phyloP scores from a whole-genome alignment of 2,797 vertebrate species.

The Cirrhinus mrigala region DNA sequence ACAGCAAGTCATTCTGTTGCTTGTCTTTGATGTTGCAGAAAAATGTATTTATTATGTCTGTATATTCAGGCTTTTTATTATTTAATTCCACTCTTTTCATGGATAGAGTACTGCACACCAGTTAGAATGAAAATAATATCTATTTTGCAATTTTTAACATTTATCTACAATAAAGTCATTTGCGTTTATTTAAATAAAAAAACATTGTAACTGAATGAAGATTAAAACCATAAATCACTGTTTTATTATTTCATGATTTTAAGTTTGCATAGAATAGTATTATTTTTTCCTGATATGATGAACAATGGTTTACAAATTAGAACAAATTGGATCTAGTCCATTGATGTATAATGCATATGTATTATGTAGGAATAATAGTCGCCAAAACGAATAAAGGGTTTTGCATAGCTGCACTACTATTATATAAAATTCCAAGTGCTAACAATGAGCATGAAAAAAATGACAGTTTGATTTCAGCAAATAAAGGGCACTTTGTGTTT shows the following conservation, averaged over 20 bases:
- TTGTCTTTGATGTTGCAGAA: slow-evolving; percentile 67
- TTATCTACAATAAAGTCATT: neutral
- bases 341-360: neutral
- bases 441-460: neutral
- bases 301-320: neutral
- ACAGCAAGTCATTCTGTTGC: slow-evolving; percentile 62
- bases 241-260: neutral
- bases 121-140: neutral
- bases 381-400: neutral
- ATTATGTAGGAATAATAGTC: neutral
- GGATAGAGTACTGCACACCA: neutral
- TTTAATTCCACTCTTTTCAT: slow-evolving; percentile 45
- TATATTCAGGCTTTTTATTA: neutral
- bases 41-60: slow-evolving; percentile 61
- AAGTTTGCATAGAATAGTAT: neutral
- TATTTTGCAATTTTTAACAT: too few species aligned
- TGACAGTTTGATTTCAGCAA: slow-evolving; percentile 20
- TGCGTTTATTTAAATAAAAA: neutral
- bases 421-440: neutral
- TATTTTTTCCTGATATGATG: neutral
- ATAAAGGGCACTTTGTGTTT: slow-evolving; percentile 54
- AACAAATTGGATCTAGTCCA: neutral
- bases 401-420: neutral
- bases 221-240: neutral
- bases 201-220: neutral